Conservation (phyloP, 2,888 invertebrate genomes). For the Drosophila macrospina region DNA sequence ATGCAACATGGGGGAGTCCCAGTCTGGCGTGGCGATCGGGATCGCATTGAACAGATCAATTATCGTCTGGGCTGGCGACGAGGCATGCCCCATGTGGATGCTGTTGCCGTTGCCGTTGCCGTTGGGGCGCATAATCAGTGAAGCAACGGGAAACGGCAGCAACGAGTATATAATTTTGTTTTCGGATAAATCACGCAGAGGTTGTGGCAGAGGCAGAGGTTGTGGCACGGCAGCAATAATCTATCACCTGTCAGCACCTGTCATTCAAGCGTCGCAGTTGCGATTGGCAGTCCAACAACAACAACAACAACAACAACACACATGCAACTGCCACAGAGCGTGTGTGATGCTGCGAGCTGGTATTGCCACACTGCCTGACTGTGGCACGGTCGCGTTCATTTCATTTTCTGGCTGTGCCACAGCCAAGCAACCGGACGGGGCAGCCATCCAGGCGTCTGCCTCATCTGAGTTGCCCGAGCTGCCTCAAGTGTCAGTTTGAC, state of each 20-base stretch:
- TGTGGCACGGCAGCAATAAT: slow-evolving; percentile 75
- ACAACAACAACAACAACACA: slow-evolving; percentile 17
- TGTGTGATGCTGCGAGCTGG: slow-evolving; percentile 20
- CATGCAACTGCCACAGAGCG: slow-evolving; percentile 25
- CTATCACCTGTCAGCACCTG: slow-evolving; percentile 86
- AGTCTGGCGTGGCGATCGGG: slow-evolving; percentile 56
- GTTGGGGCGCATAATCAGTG: slow-evolving; percentile 57
- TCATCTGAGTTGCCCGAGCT: slow-evolving; percentile 20
- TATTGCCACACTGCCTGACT: slow-evolving; percentile 6
- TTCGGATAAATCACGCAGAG: slow-evolving; percentile 77
- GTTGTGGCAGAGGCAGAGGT: slow-evolving; percentile 22
- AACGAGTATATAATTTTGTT: slow-evolving; percentile 51
- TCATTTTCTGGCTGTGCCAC: slow-evolving; percentile 36
- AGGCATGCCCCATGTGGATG: slow-evolving; percentile 18
- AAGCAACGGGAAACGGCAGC: slow-evolving; percentile 37
- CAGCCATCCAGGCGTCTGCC: slow-evolving; percentile 55
- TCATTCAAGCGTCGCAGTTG: slow-evolving; percentile 84
- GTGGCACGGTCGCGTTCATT: slow-evolving; percentile 24
- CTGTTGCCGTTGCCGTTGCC: slow-evolving; percentile 13
- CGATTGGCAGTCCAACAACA: slow-evolving; percentile 76
- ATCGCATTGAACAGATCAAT: slow-evolving; percentile 76
- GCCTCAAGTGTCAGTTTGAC: slow-evolving; percentile 79
- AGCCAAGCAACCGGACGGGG: slow-evolving; percentile 27
- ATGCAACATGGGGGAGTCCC: slow-evolving; percentile 63
- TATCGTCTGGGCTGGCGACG: slow-evolving; percentile 52